phyloP scores from a whole-genome alignment of 2,113 vertebrate genomes.

The Turdus rufiventris region DNA sequence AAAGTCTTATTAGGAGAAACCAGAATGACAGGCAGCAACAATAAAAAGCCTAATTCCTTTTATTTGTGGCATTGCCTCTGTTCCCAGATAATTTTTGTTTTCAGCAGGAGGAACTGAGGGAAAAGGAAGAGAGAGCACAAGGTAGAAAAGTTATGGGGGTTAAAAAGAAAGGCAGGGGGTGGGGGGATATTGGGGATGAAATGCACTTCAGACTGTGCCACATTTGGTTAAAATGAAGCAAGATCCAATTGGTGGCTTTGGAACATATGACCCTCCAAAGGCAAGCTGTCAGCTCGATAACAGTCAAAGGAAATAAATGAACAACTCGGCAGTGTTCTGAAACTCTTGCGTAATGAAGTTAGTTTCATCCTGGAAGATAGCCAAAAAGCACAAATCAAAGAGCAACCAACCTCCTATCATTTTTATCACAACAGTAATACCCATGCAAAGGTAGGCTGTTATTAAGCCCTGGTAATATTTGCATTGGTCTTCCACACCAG shows the following conservation, averaged over 20 bases:
- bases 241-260: conserved; percentile 12
- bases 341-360: conserved; percentile 38
- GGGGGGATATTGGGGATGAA: background rate
- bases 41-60: background rate
- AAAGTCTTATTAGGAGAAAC: conserved; percentile 7
- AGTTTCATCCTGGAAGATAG: conserved; percentile 1
- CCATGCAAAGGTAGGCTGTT: background rate
- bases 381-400: conserved; percentile 41
- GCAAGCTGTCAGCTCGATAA: background rate
- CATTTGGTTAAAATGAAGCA: background rate
- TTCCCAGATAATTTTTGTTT: background rate
- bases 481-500: background rate
- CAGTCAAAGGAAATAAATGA: conserved; percentile 42
- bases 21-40: conserved; percentile 28
- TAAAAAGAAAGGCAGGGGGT: rapidly evolving
- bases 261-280: conserved; percentile 16
- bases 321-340: background rate
- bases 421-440: conserved; percentile 10
- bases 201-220: background rate
- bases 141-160: background rate
- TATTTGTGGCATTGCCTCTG: background rate
- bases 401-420: conserved; percentile 2
- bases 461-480: background rate
- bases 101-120: background rate
- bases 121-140: background rate